Evolutionary conservation across 2,888 invertebrate species (phyloP), one percentile per base, ranked within the genome.

Genomic region (Apamea epomidion): DNA sequence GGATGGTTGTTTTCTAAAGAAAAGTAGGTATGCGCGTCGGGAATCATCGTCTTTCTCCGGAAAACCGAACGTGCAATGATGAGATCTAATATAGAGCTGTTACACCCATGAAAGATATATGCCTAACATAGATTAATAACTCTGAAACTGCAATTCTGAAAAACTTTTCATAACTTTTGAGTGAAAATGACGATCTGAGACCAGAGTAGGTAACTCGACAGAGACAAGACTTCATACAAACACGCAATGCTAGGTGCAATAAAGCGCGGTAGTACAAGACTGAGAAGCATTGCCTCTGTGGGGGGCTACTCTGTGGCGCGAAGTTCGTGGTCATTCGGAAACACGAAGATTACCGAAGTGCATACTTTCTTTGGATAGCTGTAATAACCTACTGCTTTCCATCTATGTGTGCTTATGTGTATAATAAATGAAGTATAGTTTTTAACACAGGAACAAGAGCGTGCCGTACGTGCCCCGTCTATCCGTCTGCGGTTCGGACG

Each of bases 401-500:
- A 45, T 45, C 25, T 64, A 25, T 48, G 12, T 25, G 1, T 25
- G 32, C 21, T 2, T 42, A 51, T 42, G n/a, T 78, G 68, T 79
- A 78, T 77, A 76, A 72, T 82, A 78, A 77, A 73, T 78, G 21
- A 71, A 82, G 60, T 80, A 75, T 73, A 81, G 83, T 87, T 77
- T 82, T 79, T 78, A 76, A 84, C 82, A 45, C 91, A 97, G 97
- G 96, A 96, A 64, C 97, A 97, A 89, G 97, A 98, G 91, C 97
- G 98, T 81, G 97, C 98, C 58, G 98, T 98, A 86, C 97, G 98
- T 87, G 98, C 98, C 42, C 98, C 98, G 0, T 98, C 98, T 1
- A 97, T 98, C 92, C 97, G 98, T 85, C 97, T 98, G 78, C 97
- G 98, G 74, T 98, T 98, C 91, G 98, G 98, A 68, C 97, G 98